Conservation (phyloP, 2,888 invertebrate genomes). For the Exephanes ischioxanthus region DNA sequence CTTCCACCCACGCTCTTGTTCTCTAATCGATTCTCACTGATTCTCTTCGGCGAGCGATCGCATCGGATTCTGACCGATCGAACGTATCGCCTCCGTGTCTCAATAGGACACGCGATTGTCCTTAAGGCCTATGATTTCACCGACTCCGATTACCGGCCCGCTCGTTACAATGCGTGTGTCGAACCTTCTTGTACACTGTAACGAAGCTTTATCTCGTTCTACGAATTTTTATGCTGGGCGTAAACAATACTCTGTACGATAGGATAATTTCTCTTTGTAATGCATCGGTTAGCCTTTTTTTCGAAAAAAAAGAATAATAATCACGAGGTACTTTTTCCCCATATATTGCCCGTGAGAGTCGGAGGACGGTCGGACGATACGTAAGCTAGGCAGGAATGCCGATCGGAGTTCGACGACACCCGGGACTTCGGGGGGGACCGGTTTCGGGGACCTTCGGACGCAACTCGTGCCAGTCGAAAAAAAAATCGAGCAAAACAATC, state of each 20-base stretch:
- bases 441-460: slow-evolving; percentile 82
- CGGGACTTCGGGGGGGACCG: slow-evolving; percentile 80
- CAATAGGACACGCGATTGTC: slow-evolving; percentile 33
- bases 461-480: slow-evolving; percentile 61
- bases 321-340: slow-evolving; percentile 3
- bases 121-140: background rate
- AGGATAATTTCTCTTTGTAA: background rate
- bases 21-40: slow-evolving; percentile 62
- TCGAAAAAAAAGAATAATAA: slow-evolving; percentile 8
- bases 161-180: background rate
- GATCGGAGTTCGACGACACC: slow-evolving; percentile 83
- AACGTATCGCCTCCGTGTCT: slow-evolving; percentile 29
- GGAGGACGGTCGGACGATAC: slow-evolving; percentile 45
- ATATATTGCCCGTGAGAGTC: slow-evolving; percentile 24
- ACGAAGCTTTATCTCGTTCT: background rate
- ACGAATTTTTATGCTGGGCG: background rate
- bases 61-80: slow-evolving; percentile 56
- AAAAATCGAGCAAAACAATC: slow-evolving; percentile 65
- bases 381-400: slow-evolving; percentile 81
- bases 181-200: slow-evolving; percentile 12
- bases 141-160: slow-evolving; percentile 37
- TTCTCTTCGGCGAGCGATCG: slow-evolving; percentile 37
- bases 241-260: background rate
- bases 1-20: slow-evolving; percentile 35
- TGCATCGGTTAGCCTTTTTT: background rate